Percentiles rank a stretch among this genome's conserved stretches.
phyloP scores from a whole-genome alignment of 64 coral and sea anemone species.

The Montipora cactus region DNA sequence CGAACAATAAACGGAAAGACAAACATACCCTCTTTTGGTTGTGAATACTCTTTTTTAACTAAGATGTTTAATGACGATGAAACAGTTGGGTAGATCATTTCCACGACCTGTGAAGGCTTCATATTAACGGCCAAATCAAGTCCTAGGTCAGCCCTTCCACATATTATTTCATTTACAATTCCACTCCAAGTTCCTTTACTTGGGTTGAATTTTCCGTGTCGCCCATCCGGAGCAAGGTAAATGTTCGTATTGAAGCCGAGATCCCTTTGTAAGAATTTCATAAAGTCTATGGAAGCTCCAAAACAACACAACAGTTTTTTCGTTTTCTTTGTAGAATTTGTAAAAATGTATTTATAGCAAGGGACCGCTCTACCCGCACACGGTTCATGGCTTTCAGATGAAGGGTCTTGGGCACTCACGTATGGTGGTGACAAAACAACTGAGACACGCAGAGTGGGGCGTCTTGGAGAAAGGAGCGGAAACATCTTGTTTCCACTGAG shows the following conservation, averaged over 20 bases:
- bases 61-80: constrained; percentile 48
- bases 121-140: constrained; percentile 9
- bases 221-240: constrained; percentile 42
- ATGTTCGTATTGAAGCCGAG: constrained; percentile 53
- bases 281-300: constrained; percentile 65
- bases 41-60: constrained; percentile 15
- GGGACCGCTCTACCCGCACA: constrained; percentile 15
- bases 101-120: background rate
- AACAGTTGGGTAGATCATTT: constrained; percentile 30
- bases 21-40: background rate
- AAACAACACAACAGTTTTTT: constrained; percentile 49
- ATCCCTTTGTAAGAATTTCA: constrained; percentile 56
- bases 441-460: constrained; percentile 49
- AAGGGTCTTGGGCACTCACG: constrained; percentile 8
- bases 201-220: constrained; percentile 26
- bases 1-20: background rate
- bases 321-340: background rate
- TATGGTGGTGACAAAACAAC: constrained; percentile 34
- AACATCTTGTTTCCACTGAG: background rate
- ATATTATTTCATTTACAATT: constrained; percentile 34
- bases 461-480: background rate
- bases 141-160: constrained; percentile 33
- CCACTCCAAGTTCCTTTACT: constrained; percentile 38
- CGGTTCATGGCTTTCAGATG: background rate
- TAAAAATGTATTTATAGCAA: background rate